Evolutionary conservation across 2,888 invertebrate genomes (phyloP), one percentile per base, ranked within the genome.

Genomic region (Isotomurus palustris): DNA sequence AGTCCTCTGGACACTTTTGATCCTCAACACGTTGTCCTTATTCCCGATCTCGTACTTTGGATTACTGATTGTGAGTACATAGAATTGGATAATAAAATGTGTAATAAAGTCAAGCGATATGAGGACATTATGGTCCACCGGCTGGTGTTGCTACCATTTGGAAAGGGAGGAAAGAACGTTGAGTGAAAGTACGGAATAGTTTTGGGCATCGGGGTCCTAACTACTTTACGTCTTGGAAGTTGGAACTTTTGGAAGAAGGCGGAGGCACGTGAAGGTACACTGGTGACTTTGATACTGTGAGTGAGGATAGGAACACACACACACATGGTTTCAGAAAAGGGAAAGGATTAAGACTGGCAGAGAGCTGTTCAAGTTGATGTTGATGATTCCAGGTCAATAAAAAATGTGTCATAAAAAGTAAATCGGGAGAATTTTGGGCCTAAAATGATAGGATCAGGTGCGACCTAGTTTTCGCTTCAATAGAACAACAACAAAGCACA

Each of bases 1-100:
- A 0, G 80, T 76, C 4, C 82, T 76, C 72, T 84, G 84, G 14
- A 86, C 75, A 72, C 81, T 83, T 19, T 63, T 63, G 51, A 63
- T 59, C 36, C 38, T 50, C 14, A 63, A 40, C 14, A 48, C 51
- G 47, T 41, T 62, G 36, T 63, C 57, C 44, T 63, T 63, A 3
- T 32, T 10, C 52, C 56, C 41, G 24, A 63, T 59, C 17, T 57
- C 59, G 25, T 50, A 57, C 19, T 59, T 56, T 17, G 45, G 40
- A 52, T 57, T 60, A 29, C 56, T 60, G 27, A 6, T 51, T 32
- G 32, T 32, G 14, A 10, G 32, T 32, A 14, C 32, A 14, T 32
- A 32, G 32, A 14, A 32, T 10, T 32, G 32, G 32, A 14, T 32
- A 32, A 32, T 32, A 14, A 32, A 32, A 32, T 32, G 32, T 8